Percentiles rank a stretch among this genome's conserved stretches.
phyloP scores from a whole-genome alignment of 2,113 vertebrate genomes.

The Tonatia bakeri region DNA sequence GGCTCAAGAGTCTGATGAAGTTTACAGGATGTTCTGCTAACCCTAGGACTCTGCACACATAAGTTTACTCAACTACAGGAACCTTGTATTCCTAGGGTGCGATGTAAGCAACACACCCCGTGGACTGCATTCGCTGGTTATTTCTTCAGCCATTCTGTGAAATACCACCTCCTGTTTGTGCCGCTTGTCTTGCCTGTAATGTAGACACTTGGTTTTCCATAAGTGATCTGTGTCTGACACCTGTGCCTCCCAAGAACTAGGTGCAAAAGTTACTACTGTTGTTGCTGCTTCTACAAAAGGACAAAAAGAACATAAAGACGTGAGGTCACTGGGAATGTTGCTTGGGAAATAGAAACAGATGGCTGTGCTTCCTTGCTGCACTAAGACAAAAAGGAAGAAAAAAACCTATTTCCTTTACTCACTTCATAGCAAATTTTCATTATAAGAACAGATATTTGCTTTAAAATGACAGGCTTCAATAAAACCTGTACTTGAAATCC shows the following conservation, averaged over 20 bases:
- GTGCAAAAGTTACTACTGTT: neutral
- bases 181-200: neutral
- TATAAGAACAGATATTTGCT: neutral
- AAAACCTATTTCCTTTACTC: neutral
- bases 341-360: neutral
- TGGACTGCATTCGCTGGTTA: neutral
- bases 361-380: neutral
- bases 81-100: neutral
- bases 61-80: neutral
- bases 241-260: neutral
- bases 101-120: neutral
- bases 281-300: neutral
- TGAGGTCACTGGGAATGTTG: neutral
- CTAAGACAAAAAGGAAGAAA: neutral
- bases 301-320: neutral
- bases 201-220: neutral
- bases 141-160: neutral
- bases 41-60: neutral
- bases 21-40: neutral
- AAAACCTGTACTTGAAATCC: neutral
- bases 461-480: neutral
- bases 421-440: neutral
- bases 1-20: neutral
- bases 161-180: neutral
- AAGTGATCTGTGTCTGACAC: neutral